Conservation (phyloP, 2,113 vertebrate species). For the Hemicordylus capensis region DNA sequence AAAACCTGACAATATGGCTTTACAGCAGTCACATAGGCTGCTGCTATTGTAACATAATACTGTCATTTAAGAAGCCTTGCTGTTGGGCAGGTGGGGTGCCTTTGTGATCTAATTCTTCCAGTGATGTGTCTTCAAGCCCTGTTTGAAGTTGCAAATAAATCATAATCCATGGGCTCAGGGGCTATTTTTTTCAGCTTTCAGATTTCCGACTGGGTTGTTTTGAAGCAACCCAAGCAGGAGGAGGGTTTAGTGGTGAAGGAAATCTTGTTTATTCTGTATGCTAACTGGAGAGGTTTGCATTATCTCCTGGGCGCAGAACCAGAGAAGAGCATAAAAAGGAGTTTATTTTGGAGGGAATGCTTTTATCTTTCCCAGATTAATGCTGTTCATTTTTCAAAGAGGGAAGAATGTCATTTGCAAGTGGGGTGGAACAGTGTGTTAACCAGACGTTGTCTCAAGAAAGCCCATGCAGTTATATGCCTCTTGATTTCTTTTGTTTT, state of each 20-base stretch:
- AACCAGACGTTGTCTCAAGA: background rate
- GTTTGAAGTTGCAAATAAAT: conserved; percentile 42
- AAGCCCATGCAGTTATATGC: background rate
- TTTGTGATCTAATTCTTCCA: background rate
- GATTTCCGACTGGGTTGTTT: background rate
- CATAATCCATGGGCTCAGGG: background rate
- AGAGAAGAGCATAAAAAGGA: background rate
- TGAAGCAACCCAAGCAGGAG: background rate
- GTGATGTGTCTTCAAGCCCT: background rate
- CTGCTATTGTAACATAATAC: background rate
- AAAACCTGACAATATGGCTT: background rate
- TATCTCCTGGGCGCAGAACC: background rate
- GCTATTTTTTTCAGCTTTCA: conserved; percentile 19
- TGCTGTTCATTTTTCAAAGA: accelerated
- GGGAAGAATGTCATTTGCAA: background rate
- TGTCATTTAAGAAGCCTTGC: background rate
- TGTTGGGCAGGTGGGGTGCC: background rate
- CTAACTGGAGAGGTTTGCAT: background rate
- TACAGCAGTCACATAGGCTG: background rate
- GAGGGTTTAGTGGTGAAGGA: background rate
- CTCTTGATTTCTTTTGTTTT: background rate
- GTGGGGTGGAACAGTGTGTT: background rate
- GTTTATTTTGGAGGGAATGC: background rate
- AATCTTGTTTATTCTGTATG: background rate
- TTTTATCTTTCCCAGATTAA: background rate